A percentile compares a stretch with the other conserved stretches of the same genome.
Evolutionary conservation across 2,797 vertebrate species (phyloP).

Genomic region (Phataginus tricuspis): DNA sequence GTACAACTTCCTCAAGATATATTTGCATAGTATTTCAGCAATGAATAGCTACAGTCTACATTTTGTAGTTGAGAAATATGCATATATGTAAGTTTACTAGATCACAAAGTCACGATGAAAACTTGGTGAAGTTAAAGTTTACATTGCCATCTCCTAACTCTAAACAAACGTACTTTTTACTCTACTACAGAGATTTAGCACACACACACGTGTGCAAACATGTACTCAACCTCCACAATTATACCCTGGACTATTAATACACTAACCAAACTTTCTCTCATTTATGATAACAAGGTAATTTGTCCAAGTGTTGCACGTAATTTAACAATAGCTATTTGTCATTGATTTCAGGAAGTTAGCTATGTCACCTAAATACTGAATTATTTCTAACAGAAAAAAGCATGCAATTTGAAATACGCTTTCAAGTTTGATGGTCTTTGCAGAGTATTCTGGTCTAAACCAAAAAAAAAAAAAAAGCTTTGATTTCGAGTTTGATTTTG

Average conservation of each 20-base stretch:
- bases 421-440: background rate
- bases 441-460: background rate
- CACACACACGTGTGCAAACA: fast-evolving
- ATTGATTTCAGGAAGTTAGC: background rate
- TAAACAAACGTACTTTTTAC: background rate
- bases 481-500: slow-evolving; percentile 55
- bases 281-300: background rate
- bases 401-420: background rate
- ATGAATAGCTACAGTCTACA: background rate
- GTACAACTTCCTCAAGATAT: background rate
- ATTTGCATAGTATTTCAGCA: background rate
- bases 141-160: background rate
- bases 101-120: background rate
- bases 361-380: background rate
- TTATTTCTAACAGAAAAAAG: background rate
- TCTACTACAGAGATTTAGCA: background rate
- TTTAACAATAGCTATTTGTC: background rate
- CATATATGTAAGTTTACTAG: fast-evolving
- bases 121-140: background rate
- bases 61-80: background rate
- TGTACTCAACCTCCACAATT: fast-evolving
- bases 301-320: background rate
- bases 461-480: background rate
- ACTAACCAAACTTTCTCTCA: background rate
- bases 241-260: fast-evolving